Evolutionary conservation across 1,140 invertebrate genomes (phyloP).

Genomic region (Aleiodes sp.): DNA sequence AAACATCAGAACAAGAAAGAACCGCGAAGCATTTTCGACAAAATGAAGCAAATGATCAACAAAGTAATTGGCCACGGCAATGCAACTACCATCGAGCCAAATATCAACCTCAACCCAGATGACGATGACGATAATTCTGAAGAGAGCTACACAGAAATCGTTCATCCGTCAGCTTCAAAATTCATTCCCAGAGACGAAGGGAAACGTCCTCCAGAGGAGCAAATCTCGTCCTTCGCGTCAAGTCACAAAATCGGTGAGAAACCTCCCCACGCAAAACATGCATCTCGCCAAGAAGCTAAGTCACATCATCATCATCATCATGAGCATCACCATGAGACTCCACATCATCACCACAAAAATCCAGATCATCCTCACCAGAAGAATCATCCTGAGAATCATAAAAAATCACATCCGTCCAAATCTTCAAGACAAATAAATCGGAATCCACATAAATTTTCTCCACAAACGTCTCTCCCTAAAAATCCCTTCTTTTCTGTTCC

Average conservation of each 20-base stretch:
- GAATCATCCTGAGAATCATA: neutral
- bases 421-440: neutral
- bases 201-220: neutral
- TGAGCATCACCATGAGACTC: neutral
- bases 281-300: neutral
- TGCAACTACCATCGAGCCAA: neutral
- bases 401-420: neutral
- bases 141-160: conserved; percentile 6
- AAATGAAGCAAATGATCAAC: conserved; percentile 37
- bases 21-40: conserved; percentile 34
- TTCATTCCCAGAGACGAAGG: neutral
- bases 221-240: neutral
- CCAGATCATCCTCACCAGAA: neutral
- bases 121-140: neutral
- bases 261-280: neutral
- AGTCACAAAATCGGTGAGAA: neutral
- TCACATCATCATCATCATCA: neutral
- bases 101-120: neutral
- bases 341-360: neutral
- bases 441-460: too few species aligned
- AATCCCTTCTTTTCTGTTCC: too few species aligned
- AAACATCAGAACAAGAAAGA: conserved; percentile 12
- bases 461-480: too few species aligned
- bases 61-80: conserved; percentile 24
- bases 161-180: neutral